A percentile compares a stretch with the other conserved stretches of the same genome.
These are phyloP conservation scores for Hemiscyllium ocellatum DNA, from an alignment of 2,113 vertebrate species.

Conservation along the genomic window DNA sequence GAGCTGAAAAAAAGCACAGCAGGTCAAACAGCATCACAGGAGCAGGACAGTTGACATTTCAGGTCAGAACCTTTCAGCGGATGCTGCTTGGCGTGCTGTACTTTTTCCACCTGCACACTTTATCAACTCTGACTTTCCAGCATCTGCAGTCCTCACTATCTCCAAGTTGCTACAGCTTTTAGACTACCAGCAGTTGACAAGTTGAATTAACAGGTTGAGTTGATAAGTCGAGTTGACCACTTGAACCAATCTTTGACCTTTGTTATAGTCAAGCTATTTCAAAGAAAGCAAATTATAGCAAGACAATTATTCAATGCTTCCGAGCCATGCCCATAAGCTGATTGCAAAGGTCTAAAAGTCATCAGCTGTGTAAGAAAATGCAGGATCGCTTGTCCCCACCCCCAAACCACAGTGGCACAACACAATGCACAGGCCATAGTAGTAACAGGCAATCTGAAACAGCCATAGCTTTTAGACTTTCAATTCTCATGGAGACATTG, in stretches of 20 bases:
- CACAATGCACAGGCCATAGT: background rate
- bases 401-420: background rate
- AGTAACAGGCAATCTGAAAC: background rate
- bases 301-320: background rate
- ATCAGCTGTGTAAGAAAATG: background rate
- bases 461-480: background rate
- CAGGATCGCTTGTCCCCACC: background rate
- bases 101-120: too few relatives aligned
- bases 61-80: too few relatives aligned
- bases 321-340: background rate
- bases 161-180: background rate
- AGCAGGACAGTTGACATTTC: too few relatives aligned
- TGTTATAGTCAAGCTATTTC: background rate
- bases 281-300: background rate
- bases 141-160: too few relatives aligned
- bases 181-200: background rate
- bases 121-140: too few relatives aligned
- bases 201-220: too few relatives aligned
- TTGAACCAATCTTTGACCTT: background rate
- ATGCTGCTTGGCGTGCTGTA: too few relatives aligned
- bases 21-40: too few relatives aligned
- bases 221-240: background rate
- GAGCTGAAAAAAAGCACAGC: too few relatives aligned
- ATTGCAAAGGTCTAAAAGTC: constrained; percentile 1
- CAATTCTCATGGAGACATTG: background rate